Percentiles rank a stretch among this genome's conserved stretches.
These are phyloP conservation scores for Myiopsitta monachus DNA, from an alignment of 2,113 vertebrate species.

Conservation along the genomic window DNA sequence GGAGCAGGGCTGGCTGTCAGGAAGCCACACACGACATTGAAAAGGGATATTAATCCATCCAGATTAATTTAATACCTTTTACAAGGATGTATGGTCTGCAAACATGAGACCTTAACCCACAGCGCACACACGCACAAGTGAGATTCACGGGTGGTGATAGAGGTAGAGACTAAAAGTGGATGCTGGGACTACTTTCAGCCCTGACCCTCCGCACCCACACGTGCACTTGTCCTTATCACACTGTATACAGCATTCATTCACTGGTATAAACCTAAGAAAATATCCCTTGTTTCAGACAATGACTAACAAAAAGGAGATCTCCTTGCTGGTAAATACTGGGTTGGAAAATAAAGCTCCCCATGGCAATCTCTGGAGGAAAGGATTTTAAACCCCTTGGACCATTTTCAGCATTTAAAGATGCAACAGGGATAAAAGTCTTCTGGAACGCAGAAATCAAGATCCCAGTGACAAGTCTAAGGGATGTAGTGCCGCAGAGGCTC, in stretches of 20 bases:
- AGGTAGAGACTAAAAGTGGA: neutral
- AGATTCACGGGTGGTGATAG: neutral
- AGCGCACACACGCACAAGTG: fast-evolving
- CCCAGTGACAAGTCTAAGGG: neutral
- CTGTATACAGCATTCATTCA: fast-evolving
- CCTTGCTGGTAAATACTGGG: neutral
- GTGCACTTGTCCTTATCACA: fast-evolving
- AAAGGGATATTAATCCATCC: neutral
- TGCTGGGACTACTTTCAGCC: neutral
- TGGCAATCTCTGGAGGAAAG: neutral
- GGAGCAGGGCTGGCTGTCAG: neutral
- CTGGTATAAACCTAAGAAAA: neutral
- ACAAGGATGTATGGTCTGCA: neutral
- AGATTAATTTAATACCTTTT: neutral
- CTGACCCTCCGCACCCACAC: fast-evolving
- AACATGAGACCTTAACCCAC: neutral
- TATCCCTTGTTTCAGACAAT: neutral
- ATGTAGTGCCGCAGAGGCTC: neutral
- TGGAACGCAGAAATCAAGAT: neutral
- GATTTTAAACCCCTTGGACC: neutral
- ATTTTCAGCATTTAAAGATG: neutral
- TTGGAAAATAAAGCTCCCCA: neutral
- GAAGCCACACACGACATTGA: neutral
- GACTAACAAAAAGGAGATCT: neutral
- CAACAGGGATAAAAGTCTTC: neutral